These are phyloP conservation scores for Tupaia tana DNA, from an alignment of 2,113 vertebrate species.

Conservation along the genomic window DNA sequence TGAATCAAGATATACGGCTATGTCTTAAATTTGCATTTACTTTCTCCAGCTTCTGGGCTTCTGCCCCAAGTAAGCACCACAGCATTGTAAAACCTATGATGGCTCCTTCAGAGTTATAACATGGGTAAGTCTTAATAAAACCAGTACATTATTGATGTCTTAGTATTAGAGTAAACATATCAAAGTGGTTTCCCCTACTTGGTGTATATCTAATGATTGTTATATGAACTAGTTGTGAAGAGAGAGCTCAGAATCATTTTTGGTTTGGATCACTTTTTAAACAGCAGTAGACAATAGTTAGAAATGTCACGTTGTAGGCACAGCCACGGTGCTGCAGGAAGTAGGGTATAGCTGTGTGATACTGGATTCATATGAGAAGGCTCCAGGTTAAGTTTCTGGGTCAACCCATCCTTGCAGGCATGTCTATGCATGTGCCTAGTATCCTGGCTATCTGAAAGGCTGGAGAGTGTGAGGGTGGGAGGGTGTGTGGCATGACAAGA, in stretches of 20 bases:
- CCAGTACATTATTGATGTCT: background rate
- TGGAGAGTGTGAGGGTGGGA: too few species aligned
- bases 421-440: too few species aligned
- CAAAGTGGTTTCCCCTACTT: background rate
- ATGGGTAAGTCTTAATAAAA: background rate
- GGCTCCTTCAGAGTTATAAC: background rate
- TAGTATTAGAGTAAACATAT: background rate
- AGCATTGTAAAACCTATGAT: background rate
- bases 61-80: background rate
- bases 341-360: too few species aligned
- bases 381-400: too few species aligned
- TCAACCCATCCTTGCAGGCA: too few species aligned
- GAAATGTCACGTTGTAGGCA: background rate
- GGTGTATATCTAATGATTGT: background rate
- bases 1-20: background rate
- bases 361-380: too few species aligned
- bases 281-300: background rate
- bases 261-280: background rate
- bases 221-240: background rate
- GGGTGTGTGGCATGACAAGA: too few species aligned
- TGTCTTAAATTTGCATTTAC: background rate
- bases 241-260: background rate
- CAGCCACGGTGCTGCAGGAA: too few species aligned
- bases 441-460: too few species aligned
- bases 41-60: background rate